Conservation (phyloP, 2,888 invertebrate species). For the Phania funesta region DNA sequence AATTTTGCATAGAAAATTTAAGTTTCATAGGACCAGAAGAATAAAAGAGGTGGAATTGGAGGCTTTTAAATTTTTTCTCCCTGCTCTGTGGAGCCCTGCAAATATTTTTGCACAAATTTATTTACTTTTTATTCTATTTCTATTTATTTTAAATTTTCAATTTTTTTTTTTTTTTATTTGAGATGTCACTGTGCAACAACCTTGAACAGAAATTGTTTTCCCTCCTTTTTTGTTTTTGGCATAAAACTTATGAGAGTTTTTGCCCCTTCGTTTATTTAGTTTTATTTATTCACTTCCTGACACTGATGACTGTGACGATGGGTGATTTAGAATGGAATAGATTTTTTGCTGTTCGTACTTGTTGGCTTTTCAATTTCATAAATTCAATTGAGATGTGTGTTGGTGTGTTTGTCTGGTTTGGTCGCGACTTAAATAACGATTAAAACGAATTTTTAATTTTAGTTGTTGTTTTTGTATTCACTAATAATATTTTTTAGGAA, state of each 20-base stretch:
- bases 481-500: slow-evolving; percentile 43
- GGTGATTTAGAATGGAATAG: slow-evolving; percentile 40
- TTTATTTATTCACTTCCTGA: slow-evolving; percentile 29
- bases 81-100: slow-evolving; percentile 9
- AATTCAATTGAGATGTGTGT: slow-evolving; percentile 33
- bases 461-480: background rate
- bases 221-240: background rate
- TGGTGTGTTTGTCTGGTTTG: background rate
- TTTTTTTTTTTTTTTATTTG: background rate
- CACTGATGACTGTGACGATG: slow-evolving; percentile 20
- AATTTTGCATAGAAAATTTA: slow-evolving; percentile 43
- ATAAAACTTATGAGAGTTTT: background rate
- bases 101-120: slow-evolving; percentile 10
- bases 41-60: background rate
- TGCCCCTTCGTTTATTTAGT: slow-evolving; percentile 20
- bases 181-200: slow-evolving; percentile 57
- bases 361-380: background rate
- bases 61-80: background rate
- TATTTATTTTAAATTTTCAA: slow-evolving; percentile 31
- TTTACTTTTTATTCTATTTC: slow-evolving; percentile 34
- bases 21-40: slow-evolving; percentile 2
- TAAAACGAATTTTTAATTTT: slow-evolving; percentile 34
- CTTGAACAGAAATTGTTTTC: slow-evolving; percentile 43
- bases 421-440: slow-evolving; percentile 29
- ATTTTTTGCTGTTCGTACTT: slow-evolving; percentile 1